These are phyloP conservation scores for Callaeas wilsoni DNA, from an alignment of 2,113 vertebrate genomes.

Conservation along the genomic window DNA sequence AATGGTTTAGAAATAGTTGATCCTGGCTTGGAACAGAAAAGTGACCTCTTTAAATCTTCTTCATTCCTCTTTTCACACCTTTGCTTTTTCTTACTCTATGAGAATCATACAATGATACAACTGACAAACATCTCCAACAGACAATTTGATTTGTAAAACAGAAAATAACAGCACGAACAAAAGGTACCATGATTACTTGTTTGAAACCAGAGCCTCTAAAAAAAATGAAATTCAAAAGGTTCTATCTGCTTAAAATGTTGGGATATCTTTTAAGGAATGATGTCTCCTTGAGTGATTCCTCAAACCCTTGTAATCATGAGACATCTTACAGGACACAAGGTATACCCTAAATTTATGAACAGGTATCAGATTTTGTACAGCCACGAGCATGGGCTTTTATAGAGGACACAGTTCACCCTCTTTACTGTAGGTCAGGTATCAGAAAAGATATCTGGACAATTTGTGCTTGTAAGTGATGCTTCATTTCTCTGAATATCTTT, in stretches of 20 bases:
- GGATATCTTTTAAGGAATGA: background rate
- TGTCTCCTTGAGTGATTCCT: background rate
- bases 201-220: background rate
- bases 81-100: background rate
- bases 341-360: background rate
- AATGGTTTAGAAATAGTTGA: background rate
- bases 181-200: background rate
- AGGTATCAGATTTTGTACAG: background rate
- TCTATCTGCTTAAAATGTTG: background rate
- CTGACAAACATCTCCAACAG: background rate
- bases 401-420: background rate
- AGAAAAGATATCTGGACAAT: background rate
- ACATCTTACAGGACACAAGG: background rate
- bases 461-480: background rate
- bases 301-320: background rate
- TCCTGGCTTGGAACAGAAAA: background rate
- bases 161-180: background rate
- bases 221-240: fast-evolving
- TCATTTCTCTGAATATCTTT: background rate
- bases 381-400: background rate
- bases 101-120: background rate
- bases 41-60: background rate
- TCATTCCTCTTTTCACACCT: background rate
- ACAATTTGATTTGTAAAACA: background rate
- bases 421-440: background rate